phyloP scores from a whole-genome alignment of 2,888 invertebrate species.

The Lasioglossum figueresi region DNA sequence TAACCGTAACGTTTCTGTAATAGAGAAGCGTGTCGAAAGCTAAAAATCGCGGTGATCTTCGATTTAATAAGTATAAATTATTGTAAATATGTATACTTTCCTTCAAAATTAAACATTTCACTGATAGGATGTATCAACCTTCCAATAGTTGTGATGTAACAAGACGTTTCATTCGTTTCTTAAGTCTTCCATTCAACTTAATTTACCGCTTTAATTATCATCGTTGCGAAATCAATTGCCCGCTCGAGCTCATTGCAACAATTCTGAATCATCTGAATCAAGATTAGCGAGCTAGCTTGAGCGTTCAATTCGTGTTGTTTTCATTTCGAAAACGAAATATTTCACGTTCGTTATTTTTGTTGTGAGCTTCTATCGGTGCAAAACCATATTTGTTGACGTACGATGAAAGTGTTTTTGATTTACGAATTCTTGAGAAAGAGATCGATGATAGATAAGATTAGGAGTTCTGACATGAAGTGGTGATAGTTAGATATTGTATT shows the following conservation, averaged over 20 bases:
- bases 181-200: slow-evolving; percentile 24
- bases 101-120: background rate
- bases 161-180: background rate
- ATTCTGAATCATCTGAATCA: background rate
- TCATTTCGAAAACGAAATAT: background rate
- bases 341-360: slow-evolving; percentile 20
- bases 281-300: background rate
- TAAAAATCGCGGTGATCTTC: background rate
- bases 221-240: background rate
- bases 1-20: background rate
- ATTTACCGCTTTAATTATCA: background rate
- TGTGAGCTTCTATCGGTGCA: slow-evolving; percentile 27
- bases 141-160: background rate
- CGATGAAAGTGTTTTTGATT: slow-evolving; percentile 39
- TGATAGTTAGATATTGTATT: slow-evolving; percentile 24
- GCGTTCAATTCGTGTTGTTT: background rate
- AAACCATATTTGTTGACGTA: slow-evolving; percentile 44
- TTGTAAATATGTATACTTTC: slow-evolving; percentile 17
- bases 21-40: background rate
- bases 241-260: background rate
- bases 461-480: background rate
- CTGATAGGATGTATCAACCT: background rate
- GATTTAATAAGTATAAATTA: background rate
- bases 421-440: slow-evolving; percentile 9
- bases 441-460: background rate